A percentile compares a stretch with the other conserved stretches of the same genome.
These are phyloP conservation scores for Zaprionus capensis DNA, from an alignment of 1,140 invertebrate species.

Conservation along the genomic window DNA sequence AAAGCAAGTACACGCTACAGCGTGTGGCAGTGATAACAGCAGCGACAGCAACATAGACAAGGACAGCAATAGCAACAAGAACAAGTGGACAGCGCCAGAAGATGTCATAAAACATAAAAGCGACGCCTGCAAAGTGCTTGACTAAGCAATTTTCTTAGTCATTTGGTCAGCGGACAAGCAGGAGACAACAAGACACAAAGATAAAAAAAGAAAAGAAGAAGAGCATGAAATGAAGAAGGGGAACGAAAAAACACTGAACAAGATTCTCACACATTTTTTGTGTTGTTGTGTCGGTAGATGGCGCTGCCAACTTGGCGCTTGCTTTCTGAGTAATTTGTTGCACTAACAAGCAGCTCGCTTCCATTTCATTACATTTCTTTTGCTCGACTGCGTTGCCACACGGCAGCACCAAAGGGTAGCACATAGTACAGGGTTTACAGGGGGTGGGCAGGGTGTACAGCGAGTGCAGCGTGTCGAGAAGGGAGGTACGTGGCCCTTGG, in stretches of 20 bases:
- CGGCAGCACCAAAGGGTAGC: conserved; percentile 3
- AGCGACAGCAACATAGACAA: neutral
- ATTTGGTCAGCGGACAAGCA: conserved; percentile 55
- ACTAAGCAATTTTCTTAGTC: conserved; percentile 73
- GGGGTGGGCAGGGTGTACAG: too few species aligned
- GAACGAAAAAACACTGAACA: neutral
- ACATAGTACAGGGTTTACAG: neutral
- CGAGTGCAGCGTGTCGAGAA: neutral
- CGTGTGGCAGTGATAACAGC: neutral
- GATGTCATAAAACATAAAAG: conserved; percentile 74
- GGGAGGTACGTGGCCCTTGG: neutral
- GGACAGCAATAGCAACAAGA: conserved; percentile 2
- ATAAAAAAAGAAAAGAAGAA: neutral
- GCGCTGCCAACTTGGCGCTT: conserved; percentile 30
- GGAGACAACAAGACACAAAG: neutral
- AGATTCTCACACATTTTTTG: conserved; percentile 10
- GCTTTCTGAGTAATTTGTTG: conserved; percentile 71
- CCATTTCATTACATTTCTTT: conserved; percentile 59
- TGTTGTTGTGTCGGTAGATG: conserved; percentile 11
- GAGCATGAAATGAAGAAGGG: neutral
- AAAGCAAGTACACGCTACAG: neutral
- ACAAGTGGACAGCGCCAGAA: conserved; percentile 14
- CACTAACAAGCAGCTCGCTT: conserved; percentile 72
- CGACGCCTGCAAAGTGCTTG: conserved; percentile 73
- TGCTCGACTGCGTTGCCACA: conserved; percentile 35